phyloP scores from a whole-genome alignment of 2,888 invertebrate genomes.

The Macroteleia sp. region DNA sequence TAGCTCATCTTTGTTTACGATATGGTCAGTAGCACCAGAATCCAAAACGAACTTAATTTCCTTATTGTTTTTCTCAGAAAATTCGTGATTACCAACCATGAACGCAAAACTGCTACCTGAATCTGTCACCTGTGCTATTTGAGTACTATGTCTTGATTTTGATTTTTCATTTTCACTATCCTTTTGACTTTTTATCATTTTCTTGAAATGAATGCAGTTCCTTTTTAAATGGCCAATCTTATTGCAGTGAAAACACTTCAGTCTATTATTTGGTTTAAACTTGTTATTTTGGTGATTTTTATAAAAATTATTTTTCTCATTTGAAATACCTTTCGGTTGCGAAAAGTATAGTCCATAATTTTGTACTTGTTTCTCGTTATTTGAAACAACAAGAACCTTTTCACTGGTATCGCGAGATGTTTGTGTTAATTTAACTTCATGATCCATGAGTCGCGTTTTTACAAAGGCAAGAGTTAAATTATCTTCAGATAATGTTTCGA shows the following conservation, averaged over 20 bases:
- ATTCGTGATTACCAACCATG: background rate
- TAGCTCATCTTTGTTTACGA: background rate
- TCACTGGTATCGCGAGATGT: constrained; percentile 66
- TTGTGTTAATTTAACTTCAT: constrained; percentile 60
- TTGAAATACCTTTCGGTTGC: too few relatives aligned
- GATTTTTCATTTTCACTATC: too few relatives aligned
- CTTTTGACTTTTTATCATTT: too few relatives aligned
- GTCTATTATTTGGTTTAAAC: too few relatives aligned
- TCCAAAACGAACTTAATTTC: background rate
- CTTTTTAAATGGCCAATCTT: too few relatives aligned
- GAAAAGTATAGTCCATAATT: too few relatives aligned
- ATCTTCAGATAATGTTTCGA: too few relatives aligned
- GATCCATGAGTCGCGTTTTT: constrained; percentile 70
- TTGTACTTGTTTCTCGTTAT: background rate
- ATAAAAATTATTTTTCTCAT: background rate
- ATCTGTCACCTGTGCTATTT: too few relatives aligned
- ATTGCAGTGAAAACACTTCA: too few relatives aligned
- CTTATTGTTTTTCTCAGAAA: background rate
- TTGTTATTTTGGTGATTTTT: background rate
- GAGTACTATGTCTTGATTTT: too few relatives aligned
- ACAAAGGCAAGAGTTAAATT: constrained; percentile 76
- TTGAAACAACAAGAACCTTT: constrained; percentile 59
- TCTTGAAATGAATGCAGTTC: background rate
- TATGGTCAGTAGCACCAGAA: background rate
- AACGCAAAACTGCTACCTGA: background rate